Conservation (phyloP, 2,113 vertebrate species). For the Emydura subglobosa region DNA sequence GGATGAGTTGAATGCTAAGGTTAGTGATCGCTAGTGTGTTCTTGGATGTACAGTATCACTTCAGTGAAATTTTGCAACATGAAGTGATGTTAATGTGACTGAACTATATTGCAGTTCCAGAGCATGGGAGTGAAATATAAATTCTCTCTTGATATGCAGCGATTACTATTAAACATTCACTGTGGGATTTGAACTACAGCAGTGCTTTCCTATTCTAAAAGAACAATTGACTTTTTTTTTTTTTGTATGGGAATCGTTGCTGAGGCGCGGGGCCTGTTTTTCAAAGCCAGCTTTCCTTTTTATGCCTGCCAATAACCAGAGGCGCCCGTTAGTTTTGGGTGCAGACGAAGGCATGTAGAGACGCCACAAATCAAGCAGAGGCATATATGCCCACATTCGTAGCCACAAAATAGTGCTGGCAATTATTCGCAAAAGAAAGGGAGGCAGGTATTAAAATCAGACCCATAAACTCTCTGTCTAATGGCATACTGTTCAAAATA, state of each 20-base stretch:
- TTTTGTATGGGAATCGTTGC: background rate
- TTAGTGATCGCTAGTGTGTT: background rate
- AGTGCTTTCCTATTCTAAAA: background rate
- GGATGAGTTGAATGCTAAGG: slow-evolving; percentile 98
- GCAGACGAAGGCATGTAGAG: background rate
- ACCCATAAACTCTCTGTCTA: background rate
- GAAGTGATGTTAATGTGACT: background rate
- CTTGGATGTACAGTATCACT: background rate
- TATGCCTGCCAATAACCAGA: background rate
- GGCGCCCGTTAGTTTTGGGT: background rate
- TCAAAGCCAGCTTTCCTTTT: background rate
- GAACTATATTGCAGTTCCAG: background rate
- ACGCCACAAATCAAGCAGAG: background rate
- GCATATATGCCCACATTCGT: background rate
- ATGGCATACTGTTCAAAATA: background rate
- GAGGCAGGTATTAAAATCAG: background rate
- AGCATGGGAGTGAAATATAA: background rate
- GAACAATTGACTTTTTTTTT: background rate
- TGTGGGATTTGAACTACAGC: background rate
- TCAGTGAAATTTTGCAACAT: background rate
- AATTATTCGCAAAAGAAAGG: background rate
- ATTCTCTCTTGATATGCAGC: background rate
- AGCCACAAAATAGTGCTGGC: background rate
- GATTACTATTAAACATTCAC: background rate
- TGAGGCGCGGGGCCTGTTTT: background rate